phyloP scores from a whole-genome alignment of 2,888 invertebrate species.

The Ectemnius cavifrons region DNA sequence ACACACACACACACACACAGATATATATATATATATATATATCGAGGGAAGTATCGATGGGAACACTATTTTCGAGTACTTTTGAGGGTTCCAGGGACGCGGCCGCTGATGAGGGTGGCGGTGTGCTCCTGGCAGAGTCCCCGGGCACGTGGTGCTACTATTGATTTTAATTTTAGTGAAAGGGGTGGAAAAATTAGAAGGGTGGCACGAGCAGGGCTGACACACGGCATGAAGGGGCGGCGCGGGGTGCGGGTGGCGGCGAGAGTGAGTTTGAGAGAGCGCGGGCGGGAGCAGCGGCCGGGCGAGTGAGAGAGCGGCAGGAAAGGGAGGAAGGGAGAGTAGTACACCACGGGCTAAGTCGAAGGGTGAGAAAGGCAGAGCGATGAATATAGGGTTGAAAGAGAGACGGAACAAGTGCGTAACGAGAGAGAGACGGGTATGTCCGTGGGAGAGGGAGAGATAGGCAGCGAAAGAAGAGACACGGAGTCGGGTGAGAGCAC shows the following conservation, averaged over 20 bases:
- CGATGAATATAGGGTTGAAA: conserved; percentile 25
- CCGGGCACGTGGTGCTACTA: conserved; percentile 78
- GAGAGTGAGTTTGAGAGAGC: conserved; percentile 21
- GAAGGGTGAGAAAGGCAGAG: conserved; percentile 54
- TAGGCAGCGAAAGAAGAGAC: conserved; percentile 48
- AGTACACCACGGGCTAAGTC: conserved; percentile 43
- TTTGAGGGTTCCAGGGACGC: conserved; percentile 62
- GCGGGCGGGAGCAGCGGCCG: conserved; percentile 8
- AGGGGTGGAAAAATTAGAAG: conserved; percentile 79
- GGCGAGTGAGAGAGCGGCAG: conserved; percentile 40
- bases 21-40: conserved; percentile 1
- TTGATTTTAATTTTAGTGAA: conserved; percentile 79
- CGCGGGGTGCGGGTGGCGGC: conserved; percentile 26
- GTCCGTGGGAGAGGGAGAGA: conserved; percentile 50
- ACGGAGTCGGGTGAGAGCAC: conserved; percentile 71
- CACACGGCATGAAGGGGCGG: conserved; percentile 57
- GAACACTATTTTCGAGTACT: conserved; percentile 67
- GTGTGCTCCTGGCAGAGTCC: conserved; percentile 70
- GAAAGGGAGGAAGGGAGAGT: conserved; percentile 30
- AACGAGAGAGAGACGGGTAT: conserved; percentile 46
- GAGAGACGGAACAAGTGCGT: conserved; percentile 41
- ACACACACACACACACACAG: not conserved
- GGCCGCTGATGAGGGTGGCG: conserved; percentile 67
- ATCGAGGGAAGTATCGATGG: conserved; percentile 53
- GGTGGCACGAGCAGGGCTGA: conserved; percentile 76